phyloP scores from a whole-genome alignment of 2,797 vertebrate genomes.

The Sebastes wilsoni region DNA sequence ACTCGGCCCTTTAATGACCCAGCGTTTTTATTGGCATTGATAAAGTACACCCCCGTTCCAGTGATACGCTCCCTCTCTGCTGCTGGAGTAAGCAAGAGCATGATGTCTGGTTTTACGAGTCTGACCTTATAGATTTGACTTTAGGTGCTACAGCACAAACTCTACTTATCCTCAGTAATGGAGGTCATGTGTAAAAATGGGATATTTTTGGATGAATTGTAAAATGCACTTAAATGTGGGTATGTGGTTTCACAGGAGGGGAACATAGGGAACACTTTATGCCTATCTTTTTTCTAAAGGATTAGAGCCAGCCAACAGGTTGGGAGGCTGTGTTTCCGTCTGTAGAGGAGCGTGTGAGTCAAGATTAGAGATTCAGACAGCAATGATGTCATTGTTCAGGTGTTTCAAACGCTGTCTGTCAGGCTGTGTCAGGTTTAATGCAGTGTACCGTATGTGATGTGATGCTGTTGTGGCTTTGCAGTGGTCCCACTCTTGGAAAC shows the following conservation, averaged over 20 bases:
- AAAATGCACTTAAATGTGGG: neutral
- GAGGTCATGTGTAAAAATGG: neutral
- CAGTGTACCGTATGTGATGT: neutral
- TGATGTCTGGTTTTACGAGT: slow-evolving; percentile 10
- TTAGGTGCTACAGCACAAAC: neutral
- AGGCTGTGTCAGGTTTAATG: neutral
- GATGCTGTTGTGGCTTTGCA: neutral
- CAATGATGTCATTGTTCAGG: neutral
- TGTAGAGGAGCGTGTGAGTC: neutral
- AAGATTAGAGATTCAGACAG: neutral
- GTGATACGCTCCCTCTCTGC: neutral
- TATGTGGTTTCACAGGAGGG: neutral
- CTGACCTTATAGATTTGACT: slow-evolving; percentile 15
- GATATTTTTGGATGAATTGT: neutral
- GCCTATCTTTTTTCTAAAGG: neutral
- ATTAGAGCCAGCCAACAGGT: neutral
- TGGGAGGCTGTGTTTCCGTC: neutral
- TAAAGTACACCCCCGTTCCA: neutral
- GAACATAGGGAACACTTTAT: neutral
- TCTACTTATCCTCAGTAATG: neutral
- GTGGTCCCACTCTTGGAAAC: neutral
- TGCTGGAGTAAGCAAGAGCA: neutral
- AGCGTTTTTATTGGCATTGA: slow-evolving; percentile 14
- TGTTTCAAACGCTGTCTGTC: neutral
- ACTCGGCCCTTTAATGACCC: neutral